Evolutionary conservation across 92 coral and sea anemone genomes (phyloP), one percentile per base, ranked within the genome.

Genomic region (Virgularia gustaviana): DNA sequence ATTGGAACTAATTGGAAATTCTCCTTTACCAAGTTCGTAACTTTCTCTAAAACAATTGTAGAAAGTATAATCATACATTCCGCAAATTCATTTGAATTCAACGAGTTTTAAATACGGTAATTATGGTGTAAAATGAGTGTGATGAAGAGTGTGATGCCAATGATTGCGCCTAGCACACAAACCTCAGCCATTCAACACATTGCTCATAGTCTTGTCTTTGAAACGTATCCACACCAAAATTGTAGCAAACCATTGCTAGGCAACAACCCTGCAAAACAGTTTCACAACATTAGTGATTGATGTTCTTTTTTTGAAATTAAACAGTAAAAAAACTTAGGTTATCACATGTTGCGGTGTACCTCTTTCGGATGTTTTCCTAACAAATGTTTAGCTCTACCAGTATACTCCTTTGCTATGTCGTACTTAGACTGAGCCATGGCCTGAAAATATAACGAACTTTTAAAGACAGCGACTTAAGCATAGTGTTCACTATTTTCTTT

Each of bases 201-300:
- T 75, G 87, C 23, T 78, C 90, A 35, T 84, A 94, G 28, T 89
- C 88, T 59, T 83, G 87, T 57, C 89, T 80, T 82, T 94, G 83
- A 79, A 89, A 94, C 7, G 90, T 87, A 72, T 86, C 90, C 19
- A 94, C 99, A 12, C 96, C 99, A 89, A 94, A 94, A 62, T 94
- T 94, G 78, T 94, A 94, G 73, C 99, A 87, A 43, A 89, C 79
- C 76, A 81, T 83, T 34, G 96, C 87, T 51, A 94, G 63, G 44
- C 84, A 83, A 0, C 83, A 70, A 30, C 86, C 83, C 99, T 94
- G 65, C 5, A 28, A 57, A 24, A n/a, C n/a, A n/a, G n/a, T n/a
- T 19, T 20, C 0, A 18, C 12, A 19, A 15, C 19, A 49, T 25
- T 34, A 12, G 22, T 3, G 49, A 1, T 8, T 27, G 32, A 49